Evolutionary conservation across 1,140 invertebrate genomes (phyloP).

Genomic region (Papilio dardanus): DNA sequence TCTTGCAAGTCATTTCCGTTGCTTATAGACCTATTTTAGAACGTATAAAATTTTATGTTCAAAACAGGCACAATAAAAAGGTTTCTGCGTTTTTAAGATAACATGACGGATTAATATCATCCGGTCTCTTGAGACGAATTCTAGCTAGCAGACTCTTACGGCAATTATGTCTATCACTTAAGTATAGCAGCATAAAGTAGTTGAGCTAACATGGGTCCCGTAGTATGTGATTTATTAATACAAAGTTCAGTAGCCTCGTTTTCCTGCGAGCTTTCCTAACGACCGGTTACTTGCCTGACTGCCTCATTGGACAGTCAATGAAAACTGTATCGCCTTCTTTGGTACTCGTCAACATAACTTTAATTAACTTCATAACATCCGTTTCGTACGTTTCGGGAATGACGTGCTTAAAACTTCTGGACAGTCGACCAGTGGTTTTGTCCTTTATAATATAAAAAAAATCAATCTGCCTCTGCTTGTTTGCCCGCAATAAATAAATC

Average conservation of each 20-base stretch:
- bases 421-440: not conserved
- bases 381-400: not conserved
- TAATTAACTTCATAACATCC: conserved; percentile 1
- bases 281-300: conserved; percentile 32
- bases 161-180: not conserved
- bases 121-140: not conserved
- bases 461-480: not conserved
- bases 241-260: conserved; percentile 37
- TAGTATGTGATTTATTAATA: conserved; percentile 10
- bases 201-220: not conserved
- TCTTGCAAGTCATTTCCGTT: conserved; percentile 3
- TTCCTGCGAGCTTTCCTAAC: conserved; percentile 43
- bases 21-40: not conserved
- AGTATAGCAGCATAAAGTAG: not conserved
- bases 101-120: not conserved
- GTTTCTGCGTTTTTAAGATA: not conserved
- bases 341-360: conserved; percentile 19
- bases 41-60: too few relatives aligned
- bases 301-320: conserved; percentile 41
- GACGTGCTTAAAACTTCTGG: not conserved
- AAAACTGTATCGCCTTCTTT: conserved; percentile 46
- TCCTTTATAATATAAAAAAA: not conserved
- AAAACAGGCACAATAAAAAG: too few relatives aligned
- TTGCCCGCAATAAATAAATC: not conserved
- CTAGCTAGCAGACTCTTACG: not conserved